Evolutionary conservation across 2,888 invertebrate species (phyloP).

Genomic region (Nomada ferruginata): DNA sequence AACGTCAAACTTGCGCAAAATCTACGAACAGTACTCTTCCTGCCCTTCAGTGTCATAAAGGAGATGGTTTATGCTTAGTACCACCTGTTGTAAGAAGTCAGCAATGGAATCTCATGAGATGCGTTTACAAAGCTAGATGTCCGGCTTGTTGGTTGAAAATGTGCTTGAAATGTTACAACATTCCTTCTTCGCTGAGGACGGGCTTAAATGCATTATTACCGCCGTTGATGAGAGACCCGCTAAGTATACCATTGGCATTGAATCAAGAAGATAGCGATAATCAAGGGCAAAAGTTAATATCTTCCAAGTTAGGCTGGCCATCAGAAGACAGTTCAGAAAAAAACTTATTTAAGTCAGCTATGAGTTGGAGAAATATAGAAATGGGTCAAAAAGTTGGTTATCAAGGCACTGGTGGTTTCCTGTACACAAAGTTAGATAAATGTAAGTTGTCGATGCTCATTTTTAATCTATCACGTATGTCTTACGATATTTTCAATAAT

Average conservation of each 20-base stretch:
- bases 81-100: conserved; percentile 90
- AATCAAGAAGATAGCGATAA: conserved; percentile 75
- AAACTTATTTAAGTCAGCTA: conserved; percentile 81
- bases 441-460: conserved; percentile 62
- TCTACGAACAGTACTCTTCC: conserved; percentile 85
- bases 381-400: conserved; percentile 75
- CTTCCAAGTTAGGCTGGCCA: conserved; percentile 79
- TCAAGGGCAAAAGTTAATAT: conserved; percentile 75
- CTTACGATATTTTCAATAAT: conserved; percentile 1
- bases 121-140: conserved; percentile 91
- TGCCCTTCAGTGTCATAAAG: conserved; percentile 88
- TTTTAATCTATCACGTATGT: conserved; percentile 4
- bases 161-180: conserved; percentile 92
- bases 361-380: conserved; percentile 80
- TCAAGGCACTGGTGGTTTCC: conserved; percentile 74
- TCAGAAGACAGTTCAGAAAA: conserved; percentile 80
- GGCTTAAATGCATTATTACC: conserved; percentile 90
- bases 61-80: conserved; percentile 90
- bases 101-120: conserved; percentile 88
- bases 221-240: conserved; percentile 86
- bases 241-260: conserved; percentile 73
- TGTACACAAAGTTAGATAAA: conserved; percentile 79
- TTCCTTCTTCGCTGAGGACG: conserved; percentile 89
- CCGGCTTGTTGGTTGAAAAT: conserved; percentile 95
- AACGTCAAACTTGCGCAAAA: conserved; percentile 87